Evolutionary conservation across 2,113 vertebrate genomes (phyloP).

Genomic region (Triplophysa siluroides): DNA sequence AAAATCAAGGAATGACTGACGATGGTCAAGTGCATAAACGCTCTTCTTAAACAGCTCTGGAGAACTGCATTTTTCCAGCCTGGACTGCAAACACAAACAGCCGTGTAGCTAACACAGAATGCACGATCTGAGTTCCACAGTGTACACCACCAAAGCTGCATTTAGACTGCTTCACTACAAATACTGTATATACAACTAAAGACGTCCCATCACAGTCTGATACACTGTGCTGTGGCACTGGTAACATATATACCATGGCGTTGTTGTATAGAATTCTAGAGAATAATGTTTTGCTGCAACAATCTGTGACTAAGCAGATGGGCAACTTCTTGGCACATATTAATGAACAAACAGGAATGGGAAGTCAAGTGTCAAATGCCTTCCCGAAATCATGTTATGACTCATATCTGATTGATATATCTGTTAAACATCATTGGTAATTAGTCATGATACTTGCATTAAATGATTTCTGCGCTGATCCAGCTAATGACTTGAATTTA

Average conservation of each 20-base stretch:
- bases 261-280: background rate
- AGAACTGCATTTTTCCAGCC: background rate
- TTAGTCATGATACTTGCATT: background rate
- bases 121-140: background rate
- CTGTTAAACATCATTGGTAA: background rate
- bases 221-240: background rate
- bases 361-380: background rate
- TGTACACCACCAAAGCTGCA: background rate
- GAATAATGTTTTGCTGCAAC: background rate
- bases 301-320: background rate
- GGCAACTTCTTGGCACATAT: background rate
- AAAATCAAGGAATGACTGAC: slow-evolving; percentile 11
- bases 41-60: background rate
- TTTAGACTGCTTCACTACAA: background rate
- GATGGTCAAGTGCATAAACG: background rate
- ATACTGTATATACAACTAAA: background rate
- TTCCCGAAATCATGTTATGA: background rate
- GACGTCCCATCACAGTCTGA: background rate
- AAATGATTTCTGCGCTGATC: background rate
- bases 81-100: slow-evolving; percentile 3
- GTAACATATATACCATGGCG: background rate
- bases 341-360: background rate
- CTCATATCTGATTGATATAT: slow-evolving; percentile 2
- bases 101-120: background rate
- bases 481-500: too few relatives aligned